These are phyloP conservation scores for Drosophila tripunctata DNA, from an alignment of 2,888 invertebrate genomes.

Conservation along the genomic window DNA sequence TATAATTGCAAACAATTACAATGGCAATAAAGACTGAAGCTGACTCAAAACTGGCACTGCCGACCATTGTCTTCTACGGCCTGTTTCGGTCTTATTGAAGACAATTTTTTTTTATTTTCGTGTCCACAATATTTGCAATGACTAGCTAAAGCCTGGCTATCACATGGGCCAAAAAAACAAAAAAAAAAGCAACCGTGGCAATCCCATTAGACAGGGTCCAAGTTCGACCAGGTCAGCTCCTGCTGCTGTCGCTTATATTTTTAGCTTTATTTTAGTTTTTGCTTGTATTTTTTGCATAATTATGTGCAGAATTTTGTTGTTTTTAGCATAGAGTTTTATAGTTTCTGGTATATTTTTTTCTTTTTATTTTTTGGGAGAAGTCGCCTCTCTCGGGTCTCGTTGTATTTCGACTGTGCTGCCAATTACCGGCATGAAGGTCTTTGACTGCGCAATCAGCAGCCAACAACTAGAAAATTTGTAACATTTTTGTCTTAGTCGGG, in stretches of 20 bases:
- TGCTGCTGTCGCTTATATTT: constrained; percentile 36
- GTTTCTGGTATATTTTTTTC: constrained; percentile 13
- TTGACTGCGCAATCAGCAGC: constrained; percentile 71
- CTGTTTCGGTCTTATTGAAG: constrained; percentile 41
- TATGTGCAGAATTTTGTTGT: constrained; percentile 59
- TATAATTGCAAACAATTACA: constrained; percentile 78
- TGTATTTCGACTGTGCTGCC: constrained; percentile 55
- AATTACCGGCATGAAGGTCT: constrained; percentile 76
- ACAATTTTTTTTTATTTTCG: constrained; percentile 39
- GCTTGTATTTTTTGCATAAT: constrained; percentile 72
- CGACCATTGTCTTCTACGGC: constrained; percentile 61
- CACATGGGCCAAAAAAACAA: constrained; percentile 37
- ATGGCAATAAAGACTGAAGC: constrained; percentile 55
- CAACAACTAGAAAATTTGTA: constrained; percentile 72
- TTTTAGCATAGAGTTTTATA: constrained; percentile 24
- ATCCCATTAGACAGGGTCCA: constrained; percentile 66
- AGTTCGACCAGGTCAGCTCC: constrained; percentile 63
- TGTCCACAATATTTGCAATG: constrained; percentile 40
- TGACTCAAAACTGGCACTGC: constrained; percentile 19
- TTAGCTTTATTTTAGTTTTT: not conserved
- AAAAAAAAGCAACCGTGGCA: constrained; percentile 36
- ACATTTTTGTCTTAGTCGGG: constrained; percentile 65
- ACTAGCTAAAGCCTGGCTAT: constrained; percentile 49
- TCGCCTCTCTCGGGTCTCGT: constrained; percentile 34
- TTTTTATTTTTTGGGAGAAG: constrained; percentile 34